Conservation (phyloP, 92 coral and sea anemone species). For the Plumapathes pennacea region DNA sequence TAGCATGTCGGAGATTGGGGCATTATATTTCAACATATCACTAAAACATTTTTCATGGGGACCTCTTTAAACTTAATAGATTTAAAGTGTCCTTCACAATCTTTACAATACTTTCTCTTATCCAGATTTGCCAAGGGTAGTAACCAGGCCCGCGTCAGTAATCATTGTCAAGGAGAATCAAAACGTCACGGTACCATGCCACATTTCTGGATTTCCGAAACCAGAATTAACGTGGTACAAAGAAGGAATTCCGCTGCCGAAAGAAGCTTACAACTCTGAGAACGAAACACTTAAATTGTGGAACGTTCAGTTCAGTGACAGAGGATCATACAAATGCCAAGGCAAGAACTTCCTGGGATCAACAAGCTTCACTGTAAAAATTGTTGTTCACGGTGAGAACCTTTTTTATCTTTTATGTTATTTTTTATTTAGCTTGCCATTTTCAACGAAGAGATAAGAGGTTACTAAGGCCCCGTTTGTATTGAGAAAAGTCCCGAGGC, state of each 20-base stretch:
- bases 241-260: constrained; percentile 10
- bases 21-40: too few relatives aligned
- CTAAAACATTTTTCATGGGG: too few relatives aligned
- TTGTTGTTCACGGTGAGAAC: constrained; percentile 62
- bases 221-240: constrained; percentile 75
- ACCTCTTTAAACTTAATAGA: too few relatives aligned
- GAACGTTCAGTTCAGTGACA: constrained; percentile 45
- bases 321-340: constrained; percentile 59
- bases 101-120: neutral
- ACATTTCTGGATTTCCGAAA: constrained; percentile 56
- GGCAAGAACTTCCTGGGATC: constrained; percentile 70
- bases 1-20: too few relatives aligned
- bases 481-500: too few relatives aligned
- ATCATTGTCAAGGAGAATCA: constrained; percentile 52
- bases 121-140: constrained; percentile 54
- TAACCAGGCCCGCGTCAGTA: constrained; percentile 25
- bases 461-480: too few relatives aligned
- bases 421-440: too few relatives aligned
- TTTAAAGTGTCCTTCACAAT: too few relatives aligned
- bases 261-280: constrained; percentile 4
- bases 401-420: too few relatives aligned
- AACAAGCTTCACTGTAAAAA: constrained; percentile 19
- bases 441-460: too few relatives aligned
- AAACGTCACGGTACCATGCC: constrained; percentile 39
- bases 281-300: constrained; percentile 38